These are phyloP conservation scores for Empis stercorea DNA, from an alignment of 2,888 invertebrate genomes.

Conservation along the genomic window DNA sequence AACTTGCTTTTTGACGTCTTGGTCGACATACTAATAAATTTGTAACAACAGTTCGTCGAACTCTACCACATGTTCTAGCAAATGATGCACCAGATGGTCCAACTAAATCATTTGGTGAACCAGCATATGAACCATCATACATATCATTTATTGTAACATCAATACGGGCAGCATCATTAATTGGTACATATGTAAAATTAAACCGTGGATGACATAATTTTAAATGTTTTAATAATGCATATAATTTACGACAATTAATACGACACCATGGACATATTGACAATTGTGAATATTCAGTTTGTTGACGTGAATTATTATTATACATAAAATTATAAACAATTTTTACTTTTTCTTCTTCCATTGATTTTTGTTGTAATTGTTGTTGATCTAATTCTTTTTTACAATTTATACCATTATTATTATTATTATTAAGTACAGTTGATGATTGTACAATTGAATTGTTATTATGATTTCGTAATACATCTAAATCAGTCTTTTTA, in stretches of 20 bases:
- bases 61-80: slow-evolving; percentile 49
- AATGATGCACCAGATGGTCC: slow-evolving; percentile 59
- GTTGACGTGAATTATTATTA: slow-evolving; percentile 87
- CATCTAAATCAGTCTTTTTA: background rate
- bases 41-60: slow-evolving; percentile 48
- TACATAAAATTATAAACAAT: slow-evolving; percentile 94
- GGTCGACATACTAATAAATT: slow-evolving; percentile 51
- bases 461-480: slow-evolving; percentile 21
- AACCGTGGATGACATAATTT: slow-evolving; percentile 89
- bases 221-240: slow-evolving; percentile 83
- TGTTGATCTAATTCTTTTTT: slow-evolving; percentile 7
- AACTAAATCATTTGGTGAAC: slow-evolving; percentile 80
- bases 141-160: slow-evolving; percentile 92
- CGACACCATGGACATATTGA: slow-evolving; percentile 94
- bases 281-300: slow-evolving; percentile 88
- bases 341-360: slow-evolving; percentile 46
- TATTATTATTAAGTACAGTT: background rate
- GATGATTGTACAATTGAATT: slow-evolving; percentile 17
- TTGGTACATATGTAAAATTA: slow-evolving; percentile 64
- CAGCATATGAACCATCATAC: slow-evolving; percentile 91
- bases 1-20: slow-evolving; percentile 41
- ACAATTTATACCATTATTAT: slow-evolving; percentile 11
- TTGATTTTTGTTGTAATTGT: slow-evolving; percentile 9
- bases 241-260: slow-evolving; percentile 73
- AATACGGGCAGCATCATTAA: slow-evolving; percentile 61